A percentile compares a stretch with the other conserved stretches of the same genome.
phyloP scores from a whole-genome alignment of 1,140 invertebrate genomes.

The Plutomurus gul region DNA sequence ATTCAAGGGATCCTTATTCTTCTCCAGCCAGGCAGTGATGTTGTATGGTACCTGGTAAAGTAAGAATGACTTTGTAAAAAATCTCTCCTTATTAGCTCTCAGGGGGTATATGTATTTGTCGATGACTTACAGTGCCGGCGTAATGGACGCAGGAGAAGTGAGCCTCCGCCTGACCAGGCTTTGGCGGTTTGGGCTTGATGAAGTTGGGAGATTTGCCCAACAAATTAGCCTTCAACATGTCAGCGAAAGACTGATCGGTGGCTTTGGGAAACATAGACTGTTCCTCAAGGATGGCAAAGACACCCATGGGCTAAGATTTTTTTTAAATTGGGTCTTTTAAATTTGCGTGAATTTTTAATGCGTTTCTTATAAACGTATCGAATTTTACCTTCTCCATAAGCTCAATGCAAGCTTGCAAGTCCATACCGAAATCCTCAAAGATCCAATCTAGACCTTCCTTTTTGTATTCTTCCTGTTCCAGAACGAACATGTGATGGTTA shows the following conservation, averaged over 20 bases:
- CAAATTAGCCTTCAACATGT: constrained; percentile 75
- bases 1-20: constrained; percentile 89
- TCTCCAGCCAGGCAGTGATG: constrained; percentile 90
- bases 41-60: constrained; percentile 74
- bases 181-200: constrained; percentile 70
- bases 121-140: constrained; percentile 71
- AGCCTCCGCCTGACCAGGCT: constrained; percentile 70
- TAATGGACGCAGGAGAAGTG: constrained; percentile 88
- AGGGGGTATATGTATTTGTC: neutral
- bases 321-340: no score
- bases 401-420: constrained; percentile 93
- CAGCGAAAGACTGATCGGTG: constrained; percentile 79
- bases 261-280: constrained; percentile 66
- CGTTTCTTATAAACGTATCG: constrained; percentile 67
- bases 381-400: constrained; percentile 89
- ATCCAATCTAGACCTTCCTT: constrained; percentile 91
- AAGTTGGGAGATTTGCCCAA: constrained; percentile 79
- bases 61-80: neutral
- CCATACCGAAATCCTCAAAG: constrained; percentile 98
- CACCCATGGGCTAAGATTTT: constrained; percentile 66
- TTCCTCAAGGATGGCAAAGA: constrained; percentile 73
- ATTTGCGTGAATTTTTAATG: neutral
- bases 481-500: constrained; percentile 98
- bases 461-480: constrained; percentile 97
- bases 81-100: neutral